Base-by-base conservation (phyloP, 2,888 invertebrate species). In the Spisula solida region DNA sequence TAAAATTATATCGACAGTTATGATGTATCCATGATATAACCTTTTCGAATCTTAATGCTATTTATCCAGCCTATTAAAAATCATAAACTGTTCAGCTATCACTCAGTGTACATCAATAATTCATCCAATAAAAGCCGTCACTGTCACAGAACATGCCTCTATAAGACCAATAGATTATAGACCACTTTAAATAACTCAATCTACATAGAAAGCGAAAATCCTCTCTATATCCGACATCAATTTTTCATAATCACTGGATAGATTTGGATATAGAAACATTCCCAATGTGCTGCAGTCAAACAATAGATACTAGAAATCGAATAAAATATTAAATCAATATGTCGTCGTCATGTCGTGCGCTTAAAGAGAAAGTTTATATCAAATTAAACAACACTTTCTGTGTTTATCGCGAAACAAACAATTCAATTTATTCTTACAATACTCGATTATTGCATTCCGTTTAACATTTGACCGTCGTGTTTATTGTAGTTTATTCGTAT, bases 391-490 rank as follows among this genome's bases (percentile, higher is more conserved):
- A 81, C 84, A 75, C 60, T 84, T 29, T 48, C 34, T 29, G 34
- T 85, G 75, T 88, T 85, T 88, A 85, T 85, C 81, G 70, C 88
- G 75, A 88, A 84, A 81, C 60, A 78, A 81, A 88, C 81, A 81
- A 75, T 70, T 55, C 82, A 82, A 86, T 86, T 86, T 70, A 51
- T n/a, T 75, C 51, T 56, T 78, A 86, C 86, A 86, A 86, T 70
- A 29, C 82, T 16, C 70, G 25, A 82, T 82, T 82, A 82, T 82
- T 82, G 1, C 75, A 75, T 31, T 75, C 31, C 31, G 20, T 18
- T 14, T 34, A 5, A 2, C 31, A 75, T 31, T 31, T 16, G 29
- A 8, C 75, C 18, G 25, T 34, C 16, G n/a, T 75, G 75, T 75
- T 31, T 34, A 75, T 41, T 41, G 12, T 10, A 2, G 75, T 34